Base-by-base conservation (phyloP, 2,888 invertebrate species). In the Silvanus unidentatus region DNA sequence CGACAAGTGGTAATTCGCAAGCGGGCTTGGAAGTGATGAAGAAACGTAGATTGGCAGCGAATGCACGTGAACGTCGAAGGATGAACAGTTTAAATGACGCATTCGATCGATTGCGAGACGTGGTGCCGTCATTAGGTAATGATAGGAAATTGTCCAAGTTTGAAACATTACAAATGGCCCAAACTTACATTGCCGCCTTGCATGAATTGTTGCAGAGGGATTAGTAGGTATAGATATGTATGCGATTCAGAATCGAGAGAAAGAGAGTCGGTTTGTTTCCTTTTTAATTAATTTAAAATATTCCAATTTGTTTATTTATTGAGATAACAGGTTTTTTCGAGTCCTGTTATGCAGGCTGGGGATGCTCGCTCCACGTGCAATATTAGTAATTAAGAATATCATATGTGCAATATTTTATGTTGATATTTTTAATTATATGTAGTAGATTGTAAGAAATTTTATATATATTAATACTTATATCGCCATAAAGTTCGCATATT, bases 141-240 rank as follows among this genome's bases (percentile, higher is more conserved):
- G 83, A 85, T 62, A 74, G 82, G 58, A 83, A 84, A 66, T 72
- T 86, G 48, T 84, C 84, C 48, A 86, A 86, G 68, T 86, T 81
- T 61, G 86, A 86, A 69, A 86, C 86, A 29, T 70, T 86, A 34
- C 85, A 86, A 69, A 85, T 86, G 85, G 86, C 86, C 1, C 85
- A 86, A 63, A 83, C 81, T 1, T 86, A 86, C 63, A 86, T 86
- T 43, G 71, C 78, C 0, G 83, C 84, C 2, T 70, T 86, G 13
- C 77, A 80, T 56, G 84, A 85, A 58, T 70, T 84, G 12, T 69
- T 84, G 42, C 66, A 72, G 49, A 62, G 71, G 52, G 72, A 72
- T 57, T 71, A 53, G 55, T 35, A 8, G 27, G n/a, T n/a, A n/a
- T n/a, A n/a, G n/a, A n/a, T n/a, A n/a, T 16, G 32, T 27, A n/a